Percentiles rank a stretch among this genome's conserved stretches.
phyloP scores from a whole-genome alignment of 2,797 vertebrate genomes.

The Toxotes lorentzi region DNA sequence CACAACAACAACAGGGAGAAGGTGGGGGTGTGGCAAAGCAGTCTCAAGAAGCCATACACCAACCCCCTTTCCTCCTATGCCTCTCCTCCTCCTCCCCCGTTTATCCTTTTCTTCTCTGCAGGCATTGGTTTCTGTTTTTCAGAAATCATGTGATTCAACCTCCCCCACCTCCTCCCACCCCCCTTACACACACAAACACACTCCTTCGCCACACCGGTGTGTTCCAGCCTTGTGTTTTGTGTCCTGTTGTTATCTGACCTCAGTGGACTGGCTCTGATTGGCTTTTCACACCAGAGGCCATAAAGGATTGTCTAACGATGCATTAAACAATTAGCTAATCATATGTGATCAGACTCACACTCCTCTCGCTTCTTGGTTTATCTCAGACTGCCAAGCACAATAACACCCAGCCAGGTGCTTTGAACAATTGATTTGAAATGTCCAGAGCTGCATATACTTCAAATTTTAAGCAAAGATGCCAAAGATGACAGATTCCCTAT shows the following conservation, averaged over 20 bases:
- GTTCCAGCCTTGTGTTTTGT: slow-evolving; percentile 37
- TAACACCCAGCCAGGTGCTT: neutral
- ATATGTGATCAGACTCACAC: slow-evolving; percentile 48
- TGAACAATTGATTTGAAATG: neutral
- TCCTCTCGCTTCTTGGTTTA: slow-evolving; percentile 4
- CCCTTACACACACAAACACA: slow-evolving; percentile 28
- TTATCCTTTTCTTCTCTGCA: slow-evolving; percentile 57
- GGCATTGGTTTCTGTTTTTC: slow-evolving; percentile 76
- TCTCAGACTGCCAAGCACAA: slow-evolving; percentile 7
- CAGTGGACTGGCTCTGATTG: slow-evolving; percentile 40
- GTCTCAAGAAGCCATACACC: slow-evolving; percentile 59
- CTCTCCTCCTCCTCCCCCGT: slow-evolving; percentile 25
- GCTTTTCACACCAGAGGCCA: slow-evolving; percentile 50
- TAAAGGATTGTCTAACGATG: slow-evolving; percentile 44
- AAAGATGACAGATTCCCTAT: too few species aligned
- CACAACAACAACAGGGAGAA: slow-evolving; percentile 78
- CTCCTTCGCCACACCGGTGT: slow-evolving; percentile 42
- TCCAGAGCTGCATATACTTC: neutral
- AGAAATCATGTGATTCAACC: slow-evolving; percentile 70
- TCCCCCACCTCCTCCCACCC: neutral
- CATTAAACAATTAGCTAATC: slow-evolving; percentile 59
- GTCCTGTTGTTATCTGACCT: slow-evolving; percentile 54
- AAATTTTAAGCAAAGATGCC: too few species aligned
- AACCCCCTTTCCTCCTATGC: slow-evolving; percentile 16
- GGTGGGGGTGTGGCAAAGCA: slow-evolving; percentile 65